Base-by-base conservation (phyloP, 2,888 invertebrate genomes). In the Drosophila vallismaia region DNA sequence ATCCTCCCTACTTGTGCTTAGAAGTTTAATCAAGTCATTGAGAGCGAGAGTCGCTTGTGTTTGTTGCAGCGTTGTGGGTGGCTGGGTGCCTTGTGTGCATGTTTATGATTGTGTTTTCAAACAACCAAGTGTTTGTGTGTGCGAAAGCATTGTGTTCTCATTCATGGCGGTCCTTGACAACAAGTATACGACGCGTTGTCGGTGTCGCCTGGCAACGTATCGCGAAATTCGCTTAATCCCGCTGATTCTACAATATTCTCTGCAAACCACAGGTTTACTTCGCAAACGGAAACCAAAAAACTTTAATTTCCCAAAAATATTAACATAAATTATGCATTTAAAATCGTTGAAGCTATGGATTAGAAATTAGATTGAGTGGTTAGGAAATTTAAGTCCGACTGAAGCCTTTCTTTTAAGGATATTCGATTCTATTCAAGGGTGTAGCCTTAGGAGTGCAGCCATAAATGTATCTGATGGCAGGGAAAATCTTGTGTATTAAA, bases 11-110 rank as follows among this genome's bases (percentile, higher is more conserved):
- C 50, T 24, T 31, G 53, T 64, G 56, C 69, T 68, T 48, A 68
- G 58, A 52, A 71, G 74, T 75, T 81, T 84, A 81, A 81, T 81
- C 85, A 81, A 81, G 79, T 85, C 77, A 68, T 76, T 80, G 66
- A 66, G 58, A 67, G 68, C 45, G 68, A 46, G 51, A 68, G 68
- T 68, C 51, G 36, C 42, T 48, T 58, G 49, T 14, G 42, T 44
- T 5, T 31, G 36, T n/a, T 28, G 28, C 28, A 28, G 28, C 12
- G 24, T 3, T 3, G 31, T 5, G 14, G 31, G 9, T 28, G 49
- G 19, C 19, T 19, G 19, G 28, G 12, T 31, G 6, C 4, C 33
- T 5, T 29, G 44, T 44, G 53, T 36, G n/a, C n/a, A n/a, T 36
- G 36, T 12, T 36, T 36, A 12, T 36, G 33, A 33, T n/a, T 46